phyloP scores from a whole-genome alignment of 2,113 vertebrate genomes.

The Sterrhoptilus dennistouni region DNA sequence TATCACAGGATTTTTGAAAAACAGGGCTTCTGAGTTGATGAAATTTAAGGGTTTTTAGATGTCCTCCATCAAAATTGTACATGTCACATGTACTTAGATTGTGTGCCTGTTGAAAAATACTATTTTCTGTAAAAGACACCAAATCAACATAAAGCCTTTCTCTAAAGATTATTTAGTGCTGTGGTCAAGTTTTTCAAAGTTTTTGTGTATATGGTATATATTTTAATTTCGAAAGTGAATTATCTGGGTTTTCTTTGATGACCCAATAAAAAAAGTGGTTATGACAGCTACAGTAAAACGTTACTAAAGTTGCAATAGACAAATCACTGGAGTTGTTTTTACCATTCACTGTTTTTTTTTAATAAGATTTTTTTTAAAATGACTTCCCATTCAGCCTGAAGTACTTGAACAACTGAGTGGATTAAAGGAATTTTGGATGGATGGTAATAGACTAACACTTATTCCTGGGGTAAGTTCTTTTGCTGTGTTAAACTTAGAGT shows the following conservation, averaged over 20 bases:
- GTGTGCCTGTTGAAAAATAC: not conserved
- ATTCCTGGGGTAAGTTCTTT: slow-evolving; percentile 89
- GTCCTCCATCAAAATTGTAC: not conserved
- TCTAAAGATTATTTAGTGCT: not conserved
- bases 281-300: not conserved
- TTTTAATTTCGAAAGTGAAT: not conserved
- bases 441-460: slow-evolving; percentile 93
- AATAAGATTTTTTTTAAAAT: not conserved
- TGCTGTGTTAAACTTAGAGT: not conserved
- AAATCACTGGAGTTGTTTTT: not conserved
- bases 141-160: not conserved
- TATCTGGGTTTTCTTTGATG: not conserved
- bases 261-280: not conserved
- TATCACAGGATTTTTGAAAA: not conserved
- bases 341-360: not conserved
- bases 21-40: not conserved
- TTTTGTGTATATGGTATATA: not conserved
- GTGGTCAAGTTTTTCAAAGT: not conserved
- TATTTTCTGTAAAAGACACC: not conserved
- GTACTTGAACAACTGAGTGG: slow-evolving; percentile 94
- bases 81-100: not conserved
- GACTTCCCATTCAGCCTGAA: slow-evolving; percentile 85
- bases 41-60: not conserved
- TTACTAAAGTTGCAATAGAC: not conserved
- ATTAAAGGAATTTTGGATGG: slow-evolving; percentile 98